Evolutionary conservation across 2,888 invertebrate genomes (phyloP), one percentile per base, ranked within the genome.

Genomic region (Drosophila ezoana): DNA sequence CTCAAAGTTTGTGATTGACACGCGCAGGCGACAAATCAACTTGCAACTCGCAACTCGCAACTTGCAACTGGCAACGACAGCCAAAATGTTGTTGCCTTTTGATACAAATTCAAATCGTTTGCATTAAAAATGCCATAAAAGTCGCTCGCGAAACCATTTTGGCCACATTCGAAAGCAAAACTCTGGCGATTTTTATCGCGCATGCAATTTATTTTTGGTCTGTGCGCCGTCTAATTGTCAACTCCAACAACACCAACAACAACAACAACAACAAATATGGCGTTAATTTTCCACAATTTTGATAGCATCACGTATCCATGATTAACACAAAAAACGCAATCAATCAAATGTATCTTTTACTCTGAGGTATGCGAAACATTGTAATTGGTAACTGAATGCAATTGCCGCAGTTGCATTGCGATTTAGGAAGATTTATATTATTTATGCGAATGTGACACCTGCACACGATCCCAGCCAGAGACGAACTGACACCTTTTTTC

Each of bases 231-330:
- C 70, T 67, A 67, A 67, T 67, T 67, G 67, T 67, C 69, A 67
- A 57, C 68, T 38, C 11, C 54, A 51, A 18, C 38, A 58, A 41
- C 57, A 48, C 11, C 57, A 57, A n/a, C 43, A 35, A 8, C 38
- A 38, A 33, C 33, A 33, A 33, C 43, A 32, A 41, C 77, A 67
- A 76, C 90, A 85, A 85, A 89, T 90, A 87, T 87, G 87, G 85
- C 79, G 82, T 79, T 89, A 86, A 86, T 86, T 86, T 87, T 89
- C 61, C 83, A 87, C 86, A 77, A 72, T 86, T 87, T 89, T 77
- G 85, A 87, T 85, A 87, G 83, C 85, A 87, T 85, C 85, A 89
- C 85, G 85, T 89, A 77, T 72, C 82, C 82, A 79, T 85, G 82
- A 89, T 85, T 82, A 85, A 79, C 72, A 69, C 72, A 68, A 85